A percentile compares a stretch with the other conserved stretches of the same genome.
Conservation (phyloP, 2,797 vertebrate species). For the Catostomus latipinnis region DNA sequence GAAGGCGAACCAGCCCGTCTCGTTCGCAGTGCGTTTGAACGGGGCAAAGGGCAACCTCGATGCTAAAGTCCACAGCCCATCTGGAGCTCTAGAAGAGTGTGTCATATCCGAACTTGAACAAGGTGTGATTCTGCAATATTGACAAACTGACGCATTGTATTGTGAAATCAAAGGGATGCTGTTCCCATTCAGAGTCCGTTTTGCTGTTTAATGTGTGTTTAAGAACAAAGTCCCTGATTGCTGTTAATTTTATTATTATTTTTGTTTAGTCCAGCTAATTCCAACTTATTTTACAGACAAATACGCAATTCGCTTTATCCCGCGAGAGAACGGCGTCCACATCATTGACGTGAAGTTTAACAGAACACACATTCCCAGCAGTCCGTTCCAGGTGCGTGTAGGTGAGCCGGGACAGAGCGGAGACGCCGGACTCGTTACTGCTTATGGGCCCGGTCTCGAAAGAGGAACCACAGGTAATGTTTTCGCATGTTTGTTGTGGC, state of each 20-base stretch:
- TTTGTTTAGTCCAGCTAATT: not conserved
- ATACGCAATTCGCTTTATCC: slow-evolving; percentile 93
- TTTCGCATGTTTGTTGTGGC: not conserved
- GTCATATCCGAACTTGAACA: slow-evolving; percentile 91
- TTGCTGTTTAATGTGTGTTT: too few species aligned
- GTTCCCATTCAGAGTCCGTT: not conserved
- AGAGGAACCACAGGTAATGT: slow-evolving; percentile 89
- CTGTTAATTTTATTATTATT: not conserved
- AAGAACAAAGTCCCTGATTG: not conserved
- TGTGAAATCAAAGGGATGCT: too few species aligned
- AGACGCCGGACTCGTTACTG: slow-evolving; percentile 87
- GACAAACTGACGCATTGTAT: too few species aligned
- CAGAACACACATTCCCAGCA: slow-evolving; percentile 89
- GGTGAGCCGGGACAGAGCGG: slow-evolving; percentile 91
- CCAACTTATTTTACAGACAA: slow-evolving; percentile 79
- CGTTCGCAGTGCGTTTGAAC: slow-evolving; percentile 94
- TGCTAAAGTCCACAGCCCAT: slow-evolving; percentile 93
- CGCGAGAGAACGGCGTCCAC: slow-evolving; percentile 92
- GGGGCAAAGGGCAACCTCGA: slow-evolving; percentile 93
- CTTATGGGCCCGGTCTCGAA: slow-evolving; percentile 89
- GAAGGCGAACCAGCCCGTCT: slow-evolving; percentile 95
- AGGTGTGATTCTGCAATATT: slow-evolving; percentile 76
- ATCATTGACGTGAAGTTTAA: slow-evolving; percentile 93
- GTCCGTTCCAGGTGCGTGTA: slow-evolving; percentile 92
- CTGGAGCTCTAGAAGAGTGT: slow-evolving; percentile 93